Percentiles rank a stretch among this genome's conserved stretches.
These are phyloP conservation scores for Hydropsyche betteni DNA, from an alignment of 2,888 invertebrate genomes.

Conservation along the genomic window DNA sequence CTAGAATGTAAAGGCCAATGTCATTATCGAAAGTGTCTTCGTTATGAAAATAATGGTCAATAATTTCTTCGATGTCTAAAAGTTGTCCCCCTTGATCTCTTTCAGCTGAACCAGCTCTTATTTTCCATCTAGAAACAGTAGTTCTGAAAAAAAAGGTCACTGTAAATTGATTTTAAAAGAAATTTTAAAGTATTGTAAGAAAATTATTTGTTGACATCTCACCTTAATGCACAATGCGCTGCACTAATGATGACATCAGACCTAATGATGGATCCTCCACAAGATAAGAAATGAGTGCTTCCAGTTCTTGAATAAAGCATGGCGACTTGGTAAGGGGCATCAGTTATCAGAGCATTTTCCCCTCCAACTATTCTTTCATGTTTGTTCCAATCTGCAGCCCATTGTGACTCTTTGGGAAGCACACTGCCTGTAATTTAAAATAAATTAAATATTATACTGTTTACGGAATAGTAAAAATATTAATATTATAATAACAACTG, in stretches of 20 bases:
- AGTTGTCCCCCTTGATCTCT: conserved; percentile 17
- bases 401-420: conserved; percentile 7
- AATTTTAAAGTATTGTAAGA: too few species aligned
- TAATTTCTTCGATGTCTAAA: background rate
- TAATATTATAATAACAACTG: background rate
- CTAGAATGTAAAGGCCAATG: conserved; percentile 28
- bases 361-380: conserved; percentile 58
- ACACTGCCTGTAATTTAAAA: conserved; percentile 1
- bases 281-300: conserved; percentile 54
- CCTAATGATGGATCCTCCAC: conserved; percentile 60
- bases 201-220: background rate
- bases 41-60: background rate
- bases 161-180: too few species aligned
- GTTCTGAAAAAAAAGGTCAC: too few species aligned
- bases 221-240: conserved; percentile 59
- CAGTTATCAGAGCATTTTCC: conserved; percentile 59
- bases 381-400: conserved; percentile 32
- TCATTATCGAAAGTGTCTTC: conserved; percentile 39
- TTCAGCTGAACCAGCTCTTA: conserved; percentile 26
- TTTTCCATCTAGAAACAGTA: conserved; percentile 5
- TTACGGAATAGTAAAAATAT: background rate
- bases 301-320: conserved; percentile 53
- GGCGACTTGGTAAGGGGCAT: conserved; percentile 62
- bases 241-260: conserved; percentile 59
- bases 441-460: background rate